Evolutionary conservation across 2,113 vertebrate genomes (phyloP).

Genomic region (Pholis gunnellus): DNA sequence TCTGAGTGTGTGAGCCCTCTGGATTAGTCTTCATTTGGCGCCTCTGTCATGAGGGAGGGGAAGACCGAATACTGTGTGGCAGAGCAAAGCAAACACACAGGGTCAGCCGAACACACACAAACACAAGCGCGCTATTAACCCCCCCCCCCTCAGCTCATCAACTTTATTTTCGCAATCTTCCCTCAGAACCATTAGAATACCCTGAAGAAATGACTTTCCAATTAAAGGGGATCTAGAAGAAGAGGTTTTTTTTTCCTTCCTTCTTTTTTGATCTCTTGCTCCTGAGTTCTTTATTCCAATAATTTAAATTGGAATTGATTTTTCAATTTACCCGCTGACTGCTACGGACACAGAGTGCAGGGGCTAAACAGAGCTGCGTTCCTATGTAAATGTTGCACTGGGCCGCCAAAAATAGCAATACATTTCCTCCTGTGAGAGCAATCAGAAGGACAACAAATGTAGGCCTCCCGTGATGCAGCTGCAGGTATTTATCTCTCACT

Average conservation of each 20-base stretch:
- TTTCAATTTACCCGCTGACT: conserved; percentile 99
- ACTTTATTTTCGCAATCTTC: conserved; percentile 99
- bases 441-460: conserved; percentile 82
- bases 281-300: conserved; percentile 99
- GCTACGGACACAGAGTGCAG: conserved; percentile 93
- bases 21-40: conserved; percentile 89
- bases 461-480: conserved; percentile 82
- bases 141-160: conserved; percentile 90
- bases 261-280: conserved; percentile 91
- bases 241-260: conserved; percentile 78
- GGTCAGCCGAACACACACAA: conserved; percentile 74
- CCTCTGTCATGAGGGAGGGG: conserved; percentile 88
- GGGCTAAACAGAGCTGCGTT: conserved; percentile 90
- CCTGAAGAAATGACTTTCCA: conserved; percentile 99
- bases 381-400: conserved; percentile 89
- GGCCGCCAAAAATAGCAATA: conserved; percentile 76
- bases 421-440: conserved; percentile 84
- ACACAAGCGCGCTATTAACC: conserved; percentile 90
- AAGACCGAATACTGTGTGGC: conserved; percentile 84
- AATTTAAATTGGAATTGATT: conserved; percentile 99
- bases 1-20: conserved; percentile 78
- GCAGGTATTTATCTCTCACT: conserved; percentile 62
- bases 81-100: conserved; percentile 84
- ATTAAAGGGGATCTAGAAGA: conserved; percentile 98
- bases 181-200: conserved; percentile 99